Base-by-base conservation (phyloP, 2,113 vertebrate species). In the Plecotus auritus region DNA sequence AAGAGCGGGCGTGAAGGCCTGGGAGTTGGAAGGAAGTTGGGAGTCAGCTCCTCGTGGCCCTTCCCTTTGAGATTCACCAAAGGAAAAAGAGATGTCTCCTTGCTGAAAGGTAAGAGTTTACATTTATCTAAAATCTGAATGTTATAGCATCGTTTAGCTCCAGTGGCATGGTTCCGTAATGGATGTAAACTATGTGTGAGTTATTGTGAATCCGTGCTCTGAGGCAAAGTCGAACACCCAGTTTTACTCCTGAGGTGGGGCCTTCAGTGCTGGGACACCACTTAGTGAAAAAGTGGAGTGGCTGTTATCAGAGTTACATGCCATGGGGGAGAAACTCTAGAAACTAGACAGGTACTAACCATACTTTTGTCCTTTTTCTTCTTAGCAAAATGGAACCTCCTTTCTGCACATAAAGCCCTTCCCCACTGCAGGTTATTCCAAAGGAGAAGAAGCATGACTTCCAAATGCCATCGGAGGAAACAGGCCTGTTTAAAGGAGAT, bases 101-200 rank as follows among this genome's bases (percentile, higher is more conserved):
- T 20, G 2, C 51, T 23, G 40, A 92, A 90, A 95, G 90, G 54
- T 94, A 89, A 93, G 91, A 51, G 20, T 93, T 97, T 94, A 93
- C 49, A 88, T 93, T 56, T 94, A 89, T 93, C 72, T 93, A 56
- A 92, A 90, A 18, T 96, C 74, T 40, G 40, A 93, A 61, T 77
- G 89, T 47, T 86, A 26, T 47, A 83, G 42, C 86, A 82, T 85
- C 7, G 81, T 96, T 91, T 95, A 88, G 35, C n/a, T 70, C 32
- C 67, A 80, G 35, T 40, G 54, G 54, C 28, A 7, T 81, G 85
- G 47, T 96, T 96, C 82, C 66, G 69, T 92, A 90, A 93, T 66
- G 9, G 85, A 64, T 95, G n/a, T 70, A 78, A 89, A 89, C 93
- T 54, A 69, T 35, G 42, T 89, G 77, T 94, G 84, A 93, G 64